Percentiles rank a stretch among this genome's conserved stretches.
Evolutionary conservation across 2,113 vertebrate species (phyloP).

Genomic region (Atherinomorus stipes): DNA sequence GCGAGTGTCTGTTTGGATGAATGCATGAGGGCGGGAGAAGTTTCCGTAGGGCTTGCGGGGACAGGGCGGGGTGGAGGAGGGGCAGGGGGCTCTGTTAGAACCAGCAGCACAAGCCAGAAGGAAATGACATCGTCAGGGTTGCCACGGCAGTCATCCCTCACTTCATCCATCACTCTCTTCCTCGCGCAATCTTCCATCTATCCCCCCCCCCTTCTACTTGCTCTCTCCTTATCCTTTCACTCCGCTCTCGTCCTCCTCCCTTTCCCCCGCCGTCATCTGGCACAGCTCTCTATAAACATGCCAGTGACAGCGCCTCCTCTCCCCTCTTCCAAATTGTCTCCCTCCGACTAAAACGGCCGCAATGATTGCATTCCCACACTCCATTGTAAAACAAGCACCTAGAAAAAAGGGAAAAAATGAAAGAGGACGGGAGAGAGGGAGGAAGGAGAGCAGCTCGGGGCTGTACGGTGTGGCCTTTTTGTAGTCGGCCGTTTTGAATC

Average conservation of each 20-base stretch:
- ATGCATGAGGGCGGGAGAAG: slow-evolving; percentile 19
- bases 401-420: background rate
- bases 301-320: slow-evolving; percentile 49
- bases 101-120: slow-evolving; percentile 39
- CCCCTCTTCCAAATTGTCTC: slow-evolving; percentile 55
- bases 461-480: slow-evolving; percentile 9
- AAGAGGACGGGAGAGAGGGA: background rate
- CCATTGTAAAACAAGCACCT: slow-evolving; percentile 54
- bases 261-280: slow-evolving; percentile 24
- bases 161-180: slow-evolving; percentile 54
- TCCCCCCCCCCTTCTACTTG: slow-evolving; percentile 12
- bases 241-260: slow-evolving; percentile 22
- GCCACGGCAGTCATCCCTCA: slow-evolving; percentile 39
- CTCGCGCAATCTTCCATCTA: slow-evolving; percentile 20
- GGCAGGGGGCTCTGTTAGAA: slow-evolving; percentile 8
- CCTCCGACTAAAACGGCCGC: slow-evolving; percentile 47
- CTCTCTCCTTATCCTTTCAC: slow-evolving; percentile 34
- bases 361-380: slow-evolving; percentile 72
- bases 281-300: slow-evolving; percentile 68
- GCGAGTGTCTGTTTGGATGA: slow-evolving; percentile 36
- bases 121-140: slow-evolving; percentile 64
- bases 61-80: background rate
- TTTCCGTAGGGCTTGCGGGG: slow-evolving; percentile 7
- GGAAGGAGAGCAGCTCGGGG: background rate
- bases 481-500: slow-evolving; percentile 42